Base-by-base conservation (phyloP, 2,113 vertebrate genomes). In the Corydoras maculifer region DNA sequence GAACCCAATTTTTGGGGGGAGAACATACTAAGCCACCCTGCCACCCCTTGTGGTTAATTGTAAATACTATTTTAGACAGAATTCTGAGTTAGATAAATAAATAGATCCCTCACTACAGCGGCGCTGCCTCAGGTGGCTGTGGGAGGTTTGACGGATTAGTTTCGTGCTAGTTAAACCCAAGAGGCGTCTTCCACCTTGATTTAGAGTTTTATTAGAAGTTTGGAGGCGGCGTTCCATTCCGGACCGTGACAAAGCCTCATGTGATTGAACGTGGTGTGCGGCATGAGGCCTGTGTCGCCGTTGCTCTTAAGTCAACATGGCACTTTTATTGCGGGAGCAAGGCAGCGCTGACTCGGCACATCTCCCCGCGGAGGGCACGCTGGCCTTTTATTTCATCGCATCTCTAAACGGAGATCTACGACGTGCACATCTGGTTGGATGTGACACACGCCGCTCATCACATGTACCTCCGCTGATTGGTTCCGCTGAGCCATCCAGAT, bases 381-480 rank as follows among this genome's bases (percentile, higher is more conserved):
- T 11, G 18, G 18, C 18, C 35, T 48, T 43, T 59, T 73, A 10
- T 67, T 54, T 58, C 8, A 60, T 13, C 18, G n/a, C 4, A 2
- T 8, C 12, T 14, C 57, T 60, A 68, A 78, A 71, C 62, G 8
- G 53, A 60, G 75, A 77, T 70, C 70, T 79, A 73, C 75, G 54
- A 69, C 15, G 60, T 57, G 57, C 25, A 32, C 61, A 66, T 65
- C 29, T 72, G 67, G 68, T 62, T 31, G 25, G 10, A 65, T 65
- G 70, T 25, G 55, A 48, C 51, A 58, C 59, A 13, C 29, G 15
- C n/a, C 8, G 14, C 68, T 71, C 76, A 75, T 78, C 74, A 58
- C 58, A 60, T 69, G 70, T 67, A 77, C 67, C 71, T 65, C 51
- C 15, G 51, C 51, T 35, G 68, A 76, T 77, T 77, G 72, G 73